A percentile compares a stretch with the other conserved stretches of the same genome.
These are phyloP conservation scores for Siniperca chuatsi DNA, from an alignment of 2,113 vertebrate genomes.

Conservation along the genomic window DNA sequence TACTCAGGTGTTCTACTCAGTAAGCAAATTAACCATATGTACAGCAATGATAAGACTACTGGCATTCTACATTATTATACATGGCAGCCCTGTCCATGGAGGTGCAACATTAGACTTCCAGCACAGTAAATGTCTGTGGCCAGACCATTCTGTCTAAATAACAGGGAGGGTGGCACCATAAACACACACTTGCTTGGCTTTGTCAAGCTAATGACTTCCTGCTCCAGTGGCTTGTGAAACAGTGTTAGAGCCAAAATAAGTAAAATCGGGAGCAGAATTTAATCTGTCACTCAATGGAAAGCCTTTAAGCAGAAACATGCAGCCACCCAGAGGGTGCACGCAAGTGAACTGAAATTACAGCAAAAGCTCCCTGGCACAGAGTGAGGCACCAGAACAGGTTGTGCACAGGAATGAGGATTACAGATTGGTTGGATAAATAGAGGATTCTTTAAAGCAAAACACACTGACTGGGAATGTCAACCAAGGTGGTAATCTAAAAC, in stretches of 20 bases:
- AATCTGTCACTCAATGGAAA: slow-evolving; percentile 82
- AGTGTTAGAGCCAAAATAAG: slow-evolving; percentile 75
- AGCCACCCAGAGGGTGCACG: slow-evolving; percentile 73
- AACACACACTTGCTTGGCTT: slow-evolving; percentile 77
- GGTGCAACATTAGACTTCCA: slow-evolving; percentile 34
- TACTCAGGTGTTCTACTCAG: not conserved
- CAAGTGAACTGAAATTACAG: slow-evolving; percentile 75
- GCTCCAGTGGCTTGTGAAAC: slow-evolving; percentile 82
- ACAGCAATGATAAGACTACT: slow-evolving; percentile 6
- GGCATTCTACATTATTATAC: not conserved
- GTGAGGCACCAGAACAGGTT: slow-evolving; percentile 65
- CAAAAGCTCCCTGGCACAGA: slow-evolving; percentile 64
- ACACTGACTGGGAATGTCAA: slow-evolving; percentile 65
- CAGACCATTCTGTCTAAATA: slow-evolving; percentile 69
- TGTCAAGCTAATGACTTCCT: slow-evolving; percentile 78
- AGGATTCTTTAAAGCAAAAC: slow-evolving; percentile 72
- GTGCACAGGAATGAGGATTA: slow-evolving; percentile 72
- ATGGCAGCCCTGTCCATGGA: not conserved
- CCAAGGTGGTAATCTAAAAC: slow-evolving; percentile 74
- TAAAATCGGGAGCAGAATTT: slow-evolving; percentile 78
- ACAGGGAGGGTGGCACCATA: slow-evolving; percentile 70
- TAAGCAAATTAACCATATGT: not conserved
- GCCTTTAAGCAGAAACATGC: slow-evolving; percentile 80
- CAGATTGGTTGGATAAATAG: slow-evolving; percentile 78
- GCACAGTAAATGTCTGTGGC: slow-evolving; percentile 53